Conservation (phyloP, 1,140 invertebrate genomes). For the Drosophila bocki region DNA sequence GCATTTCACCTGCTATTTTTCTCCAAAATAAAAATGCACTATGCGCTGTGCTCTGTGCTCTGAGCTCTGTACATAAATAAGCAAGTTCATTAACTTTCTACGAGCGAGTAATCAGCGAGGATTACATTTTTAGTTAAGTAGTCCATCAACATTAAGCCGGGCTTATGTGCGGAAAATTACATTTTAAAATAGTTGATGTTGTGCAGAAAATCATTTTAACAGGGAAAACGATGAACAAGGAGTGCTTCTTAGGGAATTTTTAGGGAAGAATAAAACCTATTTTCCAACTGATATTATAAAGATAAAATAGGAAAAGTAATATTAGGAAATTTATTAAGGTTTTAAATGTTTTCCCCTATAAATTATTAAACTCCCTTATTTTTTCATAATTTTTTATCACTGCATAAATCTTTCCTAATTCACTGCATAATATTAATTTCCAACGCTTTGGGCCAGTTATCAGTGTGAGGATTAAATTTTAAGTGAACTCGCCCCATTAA, state of each 20-base stretch:
- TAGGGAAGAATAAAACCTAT: no score
- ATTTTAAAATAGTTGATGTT: constrained; percentile 1
- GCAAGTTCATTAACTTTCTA: constrained; percentile 24
- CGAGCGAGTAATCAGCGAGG: constrained; percentile 20
- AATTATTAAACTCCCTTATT: no score
- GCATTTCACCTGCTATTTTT: constrained; percentile 30
- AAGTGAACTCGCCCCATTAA: constrained; percentile 27
- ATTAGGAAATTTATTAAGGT: no score
- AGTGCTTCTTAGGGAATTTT: no score
- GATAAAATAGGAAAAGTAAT: no score
- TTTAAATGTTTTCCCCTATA: no score
- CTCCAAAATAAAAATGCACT: constrained; percentile 20
- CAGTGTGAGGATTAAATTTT: constrained; percentile 35
- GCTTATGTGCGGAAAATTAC: constrained; percentile 14
- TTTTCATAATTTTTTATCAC: background rate
- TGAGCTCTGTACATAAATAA: constrained; percentile 30
- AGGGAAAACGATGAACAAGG: no score
- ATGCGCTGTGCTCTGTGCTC: background rate
- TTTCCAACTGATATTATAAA: no score
- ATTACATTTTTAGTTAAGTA: constrained; percentile 18
- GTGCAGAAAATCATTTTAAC: background rate
- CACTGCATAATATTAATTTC: constrained; percentile 16
- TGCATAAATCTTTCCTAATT: constrained; percentile 12
- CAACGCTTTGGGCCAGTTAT: constrained; percentile 15
- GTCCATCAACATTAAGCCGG: constrained; percentile 15